Evolutionary conservation across 23 tunicate genomes (phyloP), one percentile per base, ranked within the genome.

Genomic region (Corella eumyota): DNA sequence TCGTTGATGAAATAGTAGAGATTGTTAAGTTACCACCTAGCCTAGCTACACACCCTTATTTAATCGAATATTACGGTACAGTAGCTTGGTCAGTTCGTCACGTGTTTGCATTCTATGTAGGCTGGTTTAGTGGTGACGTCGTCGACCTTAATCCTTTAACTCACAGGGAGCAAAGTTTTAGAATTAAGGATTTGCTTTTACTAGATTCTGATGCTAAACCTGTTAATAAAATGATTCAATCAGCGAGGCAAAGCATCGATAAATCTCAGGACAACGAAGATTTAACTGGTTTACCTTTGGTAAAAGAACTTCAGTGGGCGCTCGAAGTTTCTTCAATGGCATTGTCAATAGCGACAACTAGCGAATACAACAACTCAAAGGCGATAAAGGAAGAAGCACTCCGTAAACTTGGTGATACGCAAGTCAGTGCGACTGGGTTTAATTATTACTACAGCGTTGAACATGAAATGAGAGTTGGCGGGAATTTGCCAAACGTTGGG

Each of bases 41-140:
- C 1, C 56, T 78, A 20, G 70, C 48, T 22, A 47, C n/a, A 13
- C 51, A 71, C 27, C 46, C 59, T 19, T 30, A 50, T 52, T 40
- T 78, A 20, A 60, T 24, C 31, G 61, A 73, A 32, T 54, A 32
- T 19, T 79, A 79, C 40, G 87, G 87, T 9, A 60, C 75, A n/a
- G 87, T 79, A 25, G 79, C 62, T 30, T 79, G 87, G 87, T 63
- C 77, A 24, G 78, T 71, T 3, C 58, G 85, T 30, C 68, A 70
- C 15, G 38, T 78, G 5, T 71, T 50, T 48, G 69, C 46, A 2
- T 26, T 25, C 44, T 62, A 79, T 36, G 29, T 73, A 7, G 87
- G 87, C 29, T 79, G 87, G 87, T 79, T 70, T 32, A 51, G 36
- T 33, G 59, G 59, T 3, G 40, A 66, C 7, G 64, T 72, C 2